Evolutionary conservation across 2,888 invertebrate genomes (phyloP), one percentile per base, ranked within the genome.

Genomic region (Cyclophora albipunctata): DNA sequence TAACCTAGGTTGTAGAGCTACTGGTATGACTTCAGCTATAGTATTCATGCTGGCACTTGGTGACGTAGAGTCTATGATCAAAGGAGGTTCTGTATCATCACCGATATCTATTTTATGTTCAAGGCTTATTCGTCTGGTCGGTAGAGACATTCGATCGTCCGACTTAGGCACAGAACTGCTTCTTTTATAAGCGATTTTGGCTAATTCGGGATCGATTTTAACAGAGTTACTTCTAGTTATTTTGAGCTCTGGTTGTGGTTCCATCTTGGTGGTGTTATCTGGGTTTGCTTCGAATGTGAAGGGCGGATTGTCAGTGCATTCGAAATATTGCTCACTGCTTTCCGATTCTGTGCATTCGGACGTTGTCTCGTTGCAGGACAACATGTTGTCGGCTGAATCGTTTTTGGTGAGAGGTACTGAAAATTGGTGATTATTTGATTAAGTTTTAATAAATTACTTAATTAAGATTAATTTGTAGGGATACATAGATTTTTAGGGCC

Each of bases 271-370:
- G 0, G 76, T 68, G 43, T 60, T 78, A 7, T 86, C 85, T 46
- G 77, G 3, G 71, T 65, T 69, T 5, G 75, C 67, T 42, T 89
- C 88, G 2, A 81, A 57, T 58, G 78, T 75, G 56, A 66, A 83
- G 0, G 77, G 63, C 0, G 77, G 75, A 52, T 75, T 82, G 34
- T 89, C 89, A 35, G 67, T 87, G 57, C 89, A 89, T 64, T 89
- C 89, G 54, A 78, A 89, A 55, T 76, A 89, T 58, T 89, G 89
- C 58, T 89, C 89, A 54, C 89, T 89, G 63, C 89, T 89, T 52
- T 89, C 89, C 0, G 89, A 89, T 62, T 89, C 89, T 0, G 89
- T 89, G 56, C 89, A 89, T 64, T 89, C 89, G 2, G 89, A 89
- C 34, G 84, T 85, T 1, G 89, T 89, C 69, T 89, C 89, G 52